These are phyloP conservation scores for Sula dactylatra DNA, from an alignment of 2,113 vertebrate species.

Conservation along the genomic window DNA sequence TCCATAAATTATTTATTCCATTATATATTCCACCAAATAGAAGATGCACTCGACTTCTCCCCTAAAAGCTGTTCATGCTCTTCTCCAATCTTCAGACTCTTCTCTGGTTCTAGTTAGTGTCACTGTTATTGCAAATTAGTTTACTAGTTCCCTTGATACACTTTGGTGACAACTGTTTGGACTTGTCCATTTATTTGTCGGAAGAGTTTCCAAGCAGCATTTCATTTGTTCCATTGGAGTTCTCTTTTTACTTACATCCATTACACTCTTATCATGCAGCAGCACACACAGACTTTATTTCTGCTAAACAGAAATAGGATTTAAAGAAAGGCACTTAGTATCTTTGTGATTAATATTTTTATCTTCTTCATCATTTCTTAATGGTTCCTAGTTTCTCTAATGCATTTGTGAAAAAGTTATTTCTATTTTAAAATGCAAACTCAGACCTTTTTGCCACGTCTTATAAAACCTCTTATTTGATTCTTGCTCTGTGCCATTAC, in stretches of 20 bases:
- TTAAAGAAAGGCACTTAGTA: conserved; percentile 6
- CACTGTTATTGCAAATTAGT: conserved; percentile 2
- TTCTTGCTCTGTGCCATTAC: background rate
- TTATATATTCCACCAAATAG: background rate
- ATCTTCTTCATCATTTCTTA: conserved; percentile 35
- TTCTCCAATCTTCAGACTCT: background rate
- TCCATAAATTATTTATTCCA: conserved; percentile 41
- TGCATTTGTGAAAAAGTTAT: background rate
- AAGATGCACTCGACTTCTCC: background rate
- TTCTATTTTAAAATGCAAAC: background rate
- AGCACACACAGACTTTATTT: background rate
- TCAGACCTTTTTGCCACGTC: background rate
- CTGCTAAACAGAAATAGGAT: background rate
- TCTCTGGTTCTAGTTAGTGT: background rate
- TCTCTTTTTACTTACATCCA: background rate
- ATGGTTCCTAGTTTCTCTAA: conserved; percentile 2
- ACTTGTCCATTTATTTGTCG: conserved; percentile 5
- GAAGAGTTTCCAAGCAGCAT: background rate
- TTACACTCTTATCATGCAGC: background rate
- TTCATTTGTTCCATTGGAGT: background rate
- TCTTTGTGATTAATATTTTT: conserved; percentile 35
- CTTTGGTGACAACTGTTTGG: background rate
- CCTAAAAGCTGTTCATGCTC: background rate
- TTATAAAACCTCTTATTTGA: background rate
- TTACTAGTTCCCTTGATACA: background rate